Conservation (phyloP, 53 echinoderm and acorn worm species). For the Holothuria leucospilota region DNA sequence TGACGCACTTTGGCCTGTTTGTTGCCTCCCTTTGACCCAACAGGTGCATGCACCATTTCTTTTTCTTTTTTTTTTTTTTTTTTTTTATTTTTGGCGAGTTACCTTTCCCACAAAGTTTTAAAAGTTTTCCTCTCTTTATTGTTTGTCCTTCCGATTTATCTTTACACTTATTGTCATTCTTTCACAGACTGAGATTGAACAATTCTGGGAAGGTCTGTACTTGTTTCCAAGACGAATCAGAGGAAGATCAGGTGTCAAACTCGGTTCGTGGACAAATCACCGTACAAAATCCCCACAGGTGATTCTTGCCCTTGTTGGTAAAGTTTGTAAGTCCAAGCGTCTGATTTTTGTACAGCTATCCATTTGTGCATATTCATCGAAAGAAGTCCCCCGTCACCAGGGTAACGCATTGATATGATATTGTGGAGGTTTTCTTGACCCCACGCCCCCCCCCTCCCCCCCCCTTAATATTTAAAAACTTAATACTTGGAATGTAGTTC, state of each 20-base stretch:
- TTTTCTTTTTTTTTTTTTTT: no score
- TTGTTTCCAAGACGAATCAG: not conserved
- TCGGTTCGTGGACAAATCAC: not conserved
- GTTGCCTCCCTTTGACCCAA: no score
- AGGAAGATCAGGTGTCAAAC: not conserved
- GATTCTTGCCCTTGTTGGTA: conserved; percentile 1
- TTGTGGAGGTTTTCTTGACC: no score
- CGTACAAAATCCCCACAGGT: conserved; percentile 15
- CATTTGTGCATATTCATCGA: not conserved
- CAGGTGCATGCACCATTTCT: no score
- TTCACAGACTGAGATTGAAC: conserved; percentile 65
- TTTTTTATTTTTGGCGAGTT: no score
- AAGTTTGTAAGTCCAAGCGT: not conserved
- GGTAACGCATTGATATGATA: not conserved
- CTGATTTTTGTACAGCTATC: not conserved
- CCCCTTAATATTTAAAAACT: no score
- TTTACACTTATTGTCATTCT: not conserved
- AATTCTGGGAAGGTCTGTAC: conserved; percentile 59
- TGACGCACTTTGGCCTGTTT: no score
- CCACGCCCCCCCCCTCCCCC: no score
- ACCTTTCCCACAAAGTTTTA: no score
- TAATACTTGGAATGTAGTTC: no score
- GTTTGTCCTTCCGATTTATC: no score
- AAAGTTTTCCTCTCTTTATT: no score
- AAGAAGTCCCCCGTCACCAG: conserved; percentile 1